Evolutionary conservation across 2,797 vertebrate genomes (phyloP).

Genomic region (Pipistrellus pygmaeus): DNA sequence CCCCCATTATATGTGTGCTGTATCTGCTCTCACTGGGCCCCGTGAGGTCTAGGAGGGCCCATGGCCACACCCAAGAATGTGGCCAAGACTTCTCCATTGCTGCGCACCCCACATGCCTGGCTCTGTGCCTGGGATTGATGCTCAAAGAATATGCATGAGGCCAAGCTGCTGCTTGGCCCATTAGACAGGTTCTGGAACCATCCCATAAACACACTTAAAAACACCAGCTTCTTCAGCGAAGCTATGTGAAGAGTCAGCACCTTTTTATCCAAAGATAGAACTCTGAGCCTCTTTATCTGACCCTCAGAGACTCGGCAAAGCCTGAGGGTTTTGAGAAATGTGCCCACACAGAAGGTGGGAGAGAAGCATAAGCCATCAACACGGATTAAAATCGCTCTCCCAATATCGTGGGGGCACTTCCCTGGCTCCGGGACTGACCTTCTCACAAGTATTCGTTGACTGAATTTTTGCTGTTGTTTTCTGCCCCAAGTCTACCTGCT

Average conservation of each 20-base stretch:
- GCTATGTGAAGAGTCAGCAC: background rate
- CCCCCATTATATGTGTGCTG: rapidly evolving
- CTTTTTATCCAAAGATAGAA: background rate
- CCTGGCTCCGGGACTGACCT: background rate
- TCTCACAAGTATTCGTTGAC: background rate
- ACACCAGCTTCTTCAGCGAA: background rate
- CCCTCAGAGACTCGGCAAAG: background rate
- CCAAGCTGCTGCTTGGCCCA: background rate
- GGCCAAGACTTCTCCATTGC: background rate
- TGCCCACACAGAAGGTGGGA: background rate
- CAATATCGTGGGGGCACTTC: rapidly evolving
- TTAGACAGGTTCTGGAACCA: background rate
- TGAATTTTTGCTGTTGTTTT: background rate
- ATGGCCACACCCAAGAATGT: rapidly evolving
- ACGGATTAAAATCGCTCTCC: rapidly evolving
- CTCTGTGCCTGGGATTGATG: background rate
- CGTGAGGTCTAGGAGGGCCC: background rate
- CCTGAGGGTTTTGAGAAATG: background rate
- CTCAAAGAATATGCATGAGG: background rate
- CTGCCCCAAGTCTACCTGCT: background rate
- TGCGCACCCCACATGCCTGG: background rate
- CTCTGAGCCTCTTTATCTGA: background rate
- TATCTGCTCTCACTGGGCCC: too few species aligned
- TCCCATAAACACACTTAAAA: background rate
- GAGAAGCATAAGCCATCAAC: background rate